Percentiles rank a stretch among this genome's conserved stretches.
These are phyloP conservation scores for Drepana falcataria DNA, from an alignment of 2,888 invertebrate genomes.

Conservation along the genomic window DNA sequence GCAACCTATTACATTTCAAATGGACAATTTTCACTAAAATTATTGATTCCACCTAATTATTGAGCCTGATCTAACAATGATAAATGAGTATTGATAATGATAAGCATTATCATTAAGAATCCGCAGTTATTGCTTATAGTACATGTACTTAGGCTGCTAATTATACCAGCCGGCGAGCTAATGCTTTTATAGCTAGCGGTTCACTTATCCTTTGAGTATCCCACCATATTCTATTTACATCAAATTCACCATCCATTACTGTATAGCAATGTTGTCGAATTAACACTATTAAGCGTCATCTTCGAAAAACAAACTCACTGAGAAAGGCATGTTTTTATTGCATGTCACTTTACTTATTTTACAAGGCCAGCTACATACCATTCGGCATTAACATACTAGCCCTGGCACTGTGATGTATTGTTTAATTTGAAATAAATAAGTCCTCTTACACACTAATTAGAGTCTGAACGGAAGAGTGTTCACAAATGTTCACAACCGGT, in stretches of 20 bases:
- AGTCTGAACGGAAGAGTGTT: slow-evolving; percentile 70
- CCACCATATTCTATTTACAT: slow-evolving; percentile 17
- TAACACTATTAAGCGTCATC: slow-evolving; percentile 63
- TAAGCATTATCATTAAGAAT: slow-evolving; percentile 52
- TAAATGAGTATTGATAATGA: slow-evolving; percentile 72
- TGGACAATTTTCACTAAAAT: slow-evolving; percentile 10
- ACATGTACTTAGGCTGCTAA: slow-evolving; percentile 50
- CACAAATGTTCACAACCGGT: slow-evolving; percentile 77
- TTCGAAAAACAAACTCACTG: slow-evolving; percentile 49
- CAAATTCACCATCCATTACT: slow-evolving; percentile 17
- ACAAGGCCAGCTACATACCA: slow-evolving; percentile 30
- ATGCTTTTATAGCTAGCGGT: slow-evolving; percentile 8
- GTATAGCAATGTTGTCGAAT: slow-evolving; percentile 21
- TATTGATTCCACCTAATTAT: slow-evolving; percentile 35
- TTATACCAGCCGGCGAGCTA: slow-evolving; percentile 16
- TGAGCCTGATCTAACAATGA: slow-evolving; percentile 49
- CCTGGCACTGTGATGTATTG: slow-evolving; percentile 68
- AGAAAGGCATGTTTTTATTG: slow-evolving; percentile 39
- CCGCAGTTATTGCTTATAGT: slow-evolving; percentile 66
- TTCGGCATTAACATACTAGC: slow-evolving; percentile 10
- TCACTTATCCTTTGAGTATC: slow-evolving; percentile 11
- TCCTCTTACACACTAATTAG: slow-evolving; percentile 68
- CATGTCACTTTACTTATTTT: slow-evolving; percentile 41
- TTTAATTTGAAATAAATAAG: slow-evolving; percentile 67
- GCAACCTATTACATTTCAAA: slow-evolving; percentile 24